Evolutionary conservation across 2,888 invertebrate genomes (phyloP).

Genomic region (Drosophila aldrichi): DNA sequence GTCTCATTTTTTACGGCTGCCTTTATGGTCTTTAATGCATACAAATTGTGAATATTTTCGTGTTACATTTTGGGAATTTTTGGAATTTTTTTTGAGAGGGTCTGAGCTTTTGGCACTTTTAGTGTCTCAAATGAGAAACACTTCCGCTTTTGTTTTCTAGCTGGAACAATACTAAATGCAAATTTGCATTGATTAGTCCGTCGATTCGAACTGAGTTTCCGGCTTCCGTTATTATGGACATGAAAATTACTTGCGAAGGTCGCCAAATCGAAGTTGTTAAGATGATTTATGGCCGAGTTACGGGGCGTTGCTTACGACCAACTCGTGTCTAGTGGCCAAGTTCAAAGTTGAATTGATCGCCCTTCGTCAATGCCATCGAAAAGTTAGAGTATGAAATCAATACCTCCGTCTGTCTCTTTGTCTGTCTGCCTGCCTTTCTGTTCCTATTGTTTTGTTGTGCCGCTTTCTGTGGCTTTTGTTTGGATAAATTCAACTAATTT

Average conservation of each 20-base stretch:
- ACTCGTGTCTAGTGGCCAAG: slow-evolving; percentile 32
- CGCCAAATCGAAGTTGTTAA: slow-evolving; percentile 19
- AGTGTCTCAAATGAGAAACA: background rate
- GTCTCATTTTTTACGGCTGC: slow-evolving; percentile 1
- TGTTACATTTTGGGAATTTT: slow-evolving; percentile 19
- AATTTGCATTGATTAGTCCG: slow-evolving; percentile 55
- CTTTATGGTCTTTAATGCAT: slow-evolving; percentile 3
- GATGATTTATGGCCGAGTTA: slow-evolving; percentile 58
- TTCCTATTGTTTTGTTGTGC: background rate
- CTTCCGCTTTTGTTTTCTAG: slow-evolving; percentile 42
- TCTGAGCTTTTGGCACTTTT: slow-evolving; percentile 46
- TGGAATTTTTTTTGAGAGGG: slow-evolving; percentile 29
- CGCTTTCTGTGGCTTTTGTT: slow-evolving; percentile 7
- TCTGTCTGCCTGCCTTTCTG: background rate
- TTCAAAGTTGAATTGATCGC: slow-evolving; percentile 51
- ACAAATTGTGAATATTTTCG: slow-evolving; percentile 25
- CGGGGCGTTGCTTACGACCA: slow-evolving; percentile 44
- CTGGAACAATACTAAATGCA: slow-evolving; percentile 49
- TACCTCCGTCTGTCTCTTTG: background rate
- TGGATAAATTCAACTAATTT: slow-evolving; percentile 32
- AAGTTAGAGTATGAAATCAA: slow-evolving; percentile 15
- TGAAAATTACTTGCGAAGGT: slow-evolving; percentile 66
- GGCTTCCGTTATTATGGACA: slow-evolving; percentile 60
- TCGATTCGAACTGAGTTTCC: slow-evolving; percentile 41
- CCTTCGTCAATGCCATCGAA: slow-evolving; percentile 28